Evolutionary conservation across 2,888 invertebrate species (phyloP), one percentile per base, ranked within the genome.

Genomic region (Synergus gifuensis): DNA sequence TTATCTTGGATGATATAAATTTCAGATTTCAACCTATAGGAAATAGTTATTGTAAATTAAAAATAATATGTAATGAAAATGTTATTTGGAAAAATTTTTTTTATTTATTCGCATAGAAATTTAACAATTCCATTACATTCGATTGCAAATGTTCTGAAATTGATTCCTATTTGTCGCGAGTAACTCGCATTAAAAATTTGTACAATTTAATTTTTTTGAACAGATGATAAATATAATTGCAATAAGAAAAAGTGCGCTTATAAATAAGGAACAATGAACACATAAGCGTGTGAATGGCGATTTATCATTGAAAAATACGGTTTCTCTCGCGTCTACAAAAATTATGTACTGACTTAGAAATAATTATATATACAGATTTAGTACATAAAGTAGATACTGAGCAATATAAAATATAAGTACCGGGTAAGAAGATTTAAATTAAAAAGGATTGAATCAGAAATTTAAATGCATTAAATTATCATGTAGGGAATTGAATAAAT

Each of bases 341-440:
- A 54, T 49, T 49, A 73, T 73, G 28, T 49, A 49, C 22, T 22
- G 46, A 36, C 69, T 73, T 73, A 73, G 3, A 58, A 18, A 73
- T 36, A 73, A 49, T 49, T 49, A 44, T 67, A 44, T 67, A 49
- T 73, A 73, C 69, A 73, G 9, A 49, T 46, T n/a, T 54, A 11
- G 18, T 73, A 69, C 46, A 73, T 28, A 49, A 73, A 14, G 11
- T 73, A 28, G 49, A 73, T 11, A 28, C 22, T 28, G 28, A 22
- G 62, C 12, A 28, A 62, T 62, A 62, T 4, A 16, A 54, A 54
- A 54, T 54, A 54, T 5, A 28, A 62, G 12, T 58, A 58, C 58
- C 58, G 18, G 58, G 9, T 58, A 58, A 36, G 9, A 18, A 18
- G 58, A 11, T 58, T 18, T 18, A 58, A 58, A 58, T 58, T 58